Evolutionary conservation across 2,888 invertebrate genomes (phyloP), one percentile per base, ranked within the genome.

Genomic region (Mycalesis mineus): DNA sequence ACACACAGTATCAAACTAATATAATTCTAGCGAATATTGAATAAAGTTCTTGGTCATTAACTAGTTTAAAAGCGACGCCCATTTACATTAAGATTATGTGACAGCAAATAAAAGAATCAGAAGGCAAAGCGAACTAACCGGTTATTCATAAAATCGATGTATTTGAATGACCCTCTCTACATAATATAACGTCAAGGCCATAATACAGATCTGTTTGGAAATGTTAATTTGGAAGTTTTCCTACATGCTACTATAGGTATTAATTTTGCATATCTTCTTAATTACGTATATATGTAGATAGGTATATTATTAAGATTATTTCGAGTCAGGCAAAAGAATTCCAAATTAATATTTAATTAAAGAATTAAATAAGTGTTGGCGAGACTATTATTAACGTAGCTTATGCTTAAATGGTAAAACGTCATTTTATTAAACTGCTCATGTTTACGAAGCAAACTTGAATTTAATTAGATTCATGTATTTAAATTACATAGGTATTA

Each of bases 61-160:
- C 29, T 29, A 29, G 13, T 29, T 14, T 44, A 29, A 29, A 29
- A 47, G 15, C 7, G 11, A 47, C 33, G 47, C 31, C 45, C 47
- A 47, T 33, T 6, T 44, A 44, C 13, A 28, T 42, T 28, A 44
- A 28, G 28, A 45, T 31, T 37, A 22, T 49, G 37, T 28, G 36
- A 67, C 67, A 72, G 70, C 15, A 47, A 47, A 47, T 77, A 77
- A 74, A n/a, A 75, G 78, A 82, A 78, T 77, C 80, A 70, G 76
- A 71, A 69, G 75, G 72, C 74, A 73, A 71, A 80, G 81, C 73
- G 62, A 73, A 77, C 80, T 80, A 85, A 85, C 86, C 72, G 75
- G 86, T 85, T 84, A 75, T 75, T 80, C 81, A 82, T 81, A 83
- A 83, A 84, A 82, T 82, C 84, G 82, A 84, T 86, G 80, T 80